Evolutionary conservation across 2,797 vertebrate genomes (phyloP).

Genomic region (Neomorphus geoffroyi): DNA sequence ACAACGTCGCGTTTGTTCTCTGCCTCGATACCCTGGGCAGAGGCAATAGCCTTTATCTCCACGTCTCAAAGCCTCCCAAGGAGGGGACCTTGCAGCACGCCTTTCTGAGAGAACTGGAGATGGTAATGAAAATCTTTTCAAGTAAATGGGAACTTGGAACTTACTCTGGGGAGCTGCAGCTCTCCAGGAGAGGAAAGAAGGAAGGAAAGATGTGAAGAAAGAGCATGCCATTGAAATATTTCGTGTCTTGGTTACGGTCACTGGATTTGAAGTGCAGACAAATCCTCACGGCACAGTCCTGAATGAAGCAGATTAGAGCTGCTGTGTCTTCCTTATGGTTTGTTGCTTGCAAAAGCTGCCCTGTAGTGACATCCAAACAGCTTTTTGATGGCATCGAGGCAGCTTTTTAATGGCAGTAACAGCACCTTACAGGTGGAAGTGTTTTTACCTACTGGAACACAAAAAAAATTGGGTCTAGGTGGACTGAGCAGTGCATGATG

Average conservation of each 20-base stretch:
- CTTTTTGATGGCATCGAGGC: no score
- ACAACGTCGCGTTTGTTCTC: conserved; percentile 96
- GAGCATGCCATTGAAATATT: background rate
- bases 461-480: background rate
- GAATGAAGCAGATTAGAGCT: background rate
- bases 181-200: background rate
- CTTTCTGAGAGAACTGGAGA: conserved; percentile 91
- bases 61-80: conserved; percentile 96
- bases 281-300: background rate
- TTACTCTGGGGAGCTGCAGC: background rate
- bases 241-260: background rate
- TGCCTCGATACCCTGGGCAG: conserved; percentile 95
- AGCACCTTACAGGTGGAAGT: background rate
- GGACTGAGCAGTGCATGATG: background rate
- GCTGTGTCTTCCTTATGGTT: background rate
- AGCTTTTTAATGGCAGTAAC: background rate
- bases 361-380: background rate
- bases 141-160: background rate
- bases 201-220: background rate
- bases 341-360: background rate
- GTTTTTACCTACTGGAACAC: background rate
- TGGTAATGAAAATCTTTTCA: conserved; percentile 71
- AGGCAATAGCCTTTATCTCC: conserved; percentile 87
- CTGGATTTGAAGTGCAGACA: background rate
- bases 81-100: conserved; percentile 90